Evolutionary conservation across 1,140 invertebrate species (phyloP).

Genomic region (Luehdorfia chinensis): DNA sequence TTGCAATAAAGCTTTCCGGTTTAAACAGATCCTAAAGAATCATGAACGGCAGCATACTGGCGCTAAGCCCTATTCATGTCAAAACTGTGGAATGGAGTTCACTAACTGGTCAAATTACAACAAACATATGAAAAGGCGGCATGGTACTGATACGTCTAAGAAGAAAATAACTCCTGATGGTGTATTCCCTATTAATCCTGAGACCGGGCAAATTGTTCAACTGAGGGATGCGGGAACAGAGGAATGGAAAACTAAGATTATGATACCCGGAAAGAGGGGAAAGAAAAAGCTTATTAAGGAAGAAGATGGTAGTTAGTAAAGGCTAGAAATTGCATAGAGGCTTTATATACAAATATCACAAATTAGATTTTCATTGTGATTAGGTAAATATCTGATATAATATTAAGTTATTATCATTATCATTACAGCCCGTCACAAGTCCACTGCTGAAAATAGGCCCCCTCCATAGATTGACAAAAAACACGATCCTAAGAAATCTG

Average conservation of each 20-base stretch:
- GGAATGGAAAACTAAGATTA: constrained; percentile 57
- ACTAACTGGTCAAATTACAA: constrained; percentile 88
- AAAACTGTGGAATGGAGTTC: constrained; percentile 82
- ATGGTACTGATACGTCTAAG: constrained; percentile 74
- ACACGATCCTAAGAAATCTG: too few relatives aligned
- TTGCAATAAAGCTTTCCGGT: constrained; percentile 84
- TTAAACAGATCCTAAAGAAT: constrained; percentile 82
- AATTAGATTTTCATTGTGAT: too few relatives aligned
- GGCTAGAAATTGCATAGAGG: background rate
- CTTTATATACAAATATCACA: background rate
- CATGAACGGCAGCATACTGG: constrained; percentile 83
- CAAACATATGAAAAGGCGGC: constrained; percentile 85
- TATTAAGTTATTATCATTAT: too few relatives aligned
- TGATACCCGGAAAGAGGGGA: constrained; percentile 42
- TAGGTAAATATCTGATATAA: too few relatives aligned
- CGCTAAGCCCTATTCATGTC: constrained; percentile 79
- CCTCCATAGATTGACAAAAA: too few relatives aligned
- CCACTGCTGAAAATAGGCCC: too few relatives aligned
- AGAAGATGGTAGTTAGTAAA: constrained; percentile 22
- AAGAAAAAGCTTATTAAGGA: constrained; percentile 41
- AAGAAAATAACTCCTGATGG: constrained; percentile 62
- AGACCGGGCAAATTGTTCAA: constrained; percentile 49
- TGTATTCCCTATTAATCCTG: constrained; percentile 52
- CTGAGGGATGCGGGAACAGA: constrained; percentile 38
- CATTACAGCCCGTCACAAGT: too few relatives aligned